Conservation (phyloP, 2,888 invertebrate species). For the Nomada lathburiana region DNA sequence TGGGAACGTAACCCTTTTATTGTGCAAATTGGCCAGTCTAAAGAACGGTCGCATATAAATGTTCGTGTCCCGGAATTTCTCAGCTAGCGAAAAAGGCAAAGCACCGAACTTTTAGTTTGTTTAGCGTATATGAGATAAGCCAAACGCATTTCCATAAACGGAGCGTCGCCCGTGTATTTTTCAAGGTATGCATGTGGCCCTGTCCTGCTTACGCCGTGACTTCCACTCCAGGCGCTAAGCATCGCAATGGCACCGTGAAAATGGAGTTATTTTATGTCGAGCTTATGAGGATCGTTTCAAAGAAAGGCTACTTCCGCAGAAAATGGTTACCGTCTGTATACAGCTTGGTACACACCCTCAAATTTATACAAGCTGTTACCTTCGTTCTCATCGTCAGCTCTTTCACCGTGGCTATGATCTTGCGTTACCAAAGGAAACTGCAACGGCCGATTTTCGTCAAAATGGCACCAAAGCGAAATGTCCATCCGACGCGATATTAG, state of each 20-base stretch:
- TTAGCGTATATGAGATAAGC: slow-evolving; percentile 66
- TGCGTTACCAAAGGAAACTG: slow-evolving; percentile 10
- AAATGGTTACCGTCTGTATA: slow-evolving; percentile 62
- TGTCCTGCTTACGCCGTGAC: slow-evolving; percentile 66
- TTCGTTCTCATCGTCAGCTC: slow-evolving; percentile 63
- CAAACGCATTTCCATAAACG: slow-evolving; percentile 71
- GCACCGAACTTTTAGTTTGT: slow-evolving; percentile 64
- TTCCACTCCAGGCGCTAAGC: slow-evolving; percentile 71
- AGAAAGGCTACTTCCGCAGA: slow-evolving; percentile 57
- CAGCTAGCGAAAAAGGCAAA: slow-evolving; percentile 31
- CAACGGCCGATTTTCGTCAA: slow-evolving; percentile 40
- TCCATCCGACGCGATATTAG: slow-evolving; percentile 12
- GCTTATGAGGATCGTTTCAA: slow-evolving; percentile 69
- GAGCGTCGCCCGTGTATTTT: slow-evolving; percentile 61
- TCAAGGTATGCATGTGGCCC: slow-evolving; percentile 46
- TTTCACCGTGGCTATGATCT: slow-evolving; percentile 21
- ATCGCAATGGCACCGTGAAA: slow-evolving; percentile 69
- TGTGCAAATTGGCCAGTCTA: slow-evolving; percentile 33
- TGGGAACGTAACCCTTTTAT: slow-evolving; percentile 31
- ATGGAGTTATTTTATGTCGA: slow-evolving; percentile 73
- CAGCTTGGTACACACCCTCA: slow-evolving; percentile 45
- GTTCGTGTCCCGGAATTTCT: slow-evolving; percentile 27
- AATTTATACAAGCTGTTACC: slow-evolving; percentile 64
- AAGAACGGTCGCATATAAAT: slow-evolving; percentile 36
- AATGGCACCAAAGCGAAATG: slow-evolving; percentile 20